Percentiles rank a stretch among this genome's conserved stretches.
Evolutionary conservation across 1,140 invertebrate genomes (phyloP).

Genomic region (Hypsibius dujardini): DNA sequence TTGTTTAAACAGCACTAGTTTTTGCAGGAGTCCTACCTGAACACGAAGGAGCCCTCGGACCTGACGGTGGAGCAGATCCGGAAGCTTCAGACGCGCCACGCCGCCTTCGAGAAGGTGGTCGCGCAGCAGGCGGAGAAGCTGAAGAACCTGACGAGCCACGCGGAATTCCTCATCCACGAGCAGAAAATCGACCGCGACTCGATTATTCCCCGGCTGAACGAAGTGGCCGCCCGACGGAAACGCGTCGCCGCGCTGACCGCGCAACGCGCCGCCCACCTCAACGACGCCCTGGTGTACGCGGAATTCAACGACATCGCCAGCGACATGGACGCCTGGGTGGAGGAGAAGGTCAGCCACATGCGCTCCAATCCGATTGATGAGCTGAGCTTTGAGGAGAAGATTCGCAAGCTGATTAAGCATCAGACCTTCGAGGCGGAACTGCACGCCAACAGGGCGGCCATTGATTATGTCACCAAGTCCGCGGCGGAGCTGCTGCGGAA

Average conservation of each 20-base stretch:
- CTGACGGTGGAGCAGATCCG: not conserved
- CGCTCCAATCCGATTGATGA: constrained; percentile 38
- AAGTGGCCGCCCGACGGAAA: constrained; percentile 45
- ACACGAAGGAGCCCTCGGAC: constrained; percentile 18
- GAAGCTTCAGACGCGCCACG: constrained; percentile 41
- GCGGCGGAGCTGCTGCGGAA: too few species aligned
- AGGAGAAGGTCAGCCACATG: constrained; percentile 73
- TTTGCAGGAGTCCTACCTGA: constrained; percentile 54
- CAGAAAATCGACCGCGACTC: constrained; percentile 26
- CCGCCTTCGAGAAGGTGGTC: constrained; percentile 69
- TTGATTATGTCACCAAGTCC: too few species aligned
- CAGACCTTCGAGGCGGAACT: constrained; percentile 85
- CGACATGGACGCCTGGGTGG: constrained; percentile 62
- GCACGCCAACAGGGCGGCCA: too few species aligned
- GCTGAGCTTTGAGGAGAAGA: constrained; percentile 37
- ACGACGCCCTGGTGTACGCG: constrained; percentile 61
- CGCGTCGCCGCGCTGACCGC: constrained; percentile 6
- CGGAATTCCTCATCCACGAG: constrained; percentile 35
- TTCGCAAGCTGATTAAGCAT: constrained; percentile 91
- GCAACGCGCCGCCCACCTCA: constrained; percentile 40
- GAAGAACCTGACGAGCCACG: constrained; percentile 28
- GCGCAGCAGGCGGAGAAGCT: constrained; percentile 66
- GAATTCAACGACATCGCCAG: constrained; percentile 63
- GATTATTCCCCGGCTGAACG: constrained; percentile 29
- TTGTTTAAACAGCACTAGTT: too few species aligned